Base-by-base conservation (phyloP, 2,888 invertebrate genomes). In the Tetragonula carbonaria region DNA sequence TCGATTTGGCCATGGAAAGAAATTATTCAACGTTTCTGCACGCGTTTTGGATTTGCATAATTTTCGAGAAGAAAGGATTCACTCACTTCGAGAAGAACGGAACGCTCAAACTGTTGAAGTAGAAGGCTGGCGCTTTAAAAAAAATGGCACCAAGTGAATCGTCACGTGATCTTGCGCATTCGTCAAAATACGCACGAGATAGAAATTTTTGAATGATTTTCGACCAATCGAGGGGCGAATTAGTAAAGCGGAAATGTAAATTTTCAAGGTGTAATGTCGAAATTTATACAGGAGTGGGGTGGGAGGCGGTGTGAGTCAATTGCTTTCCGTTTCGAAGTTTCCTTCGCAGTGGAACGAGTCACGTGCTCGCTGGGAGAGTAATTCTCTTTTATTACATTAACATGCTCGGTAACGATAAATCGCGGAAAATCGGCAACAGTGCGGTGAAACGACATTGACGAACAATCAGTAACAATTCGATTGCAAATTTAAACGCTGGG, bases 381-480 rank as follows among this genome's bases (percentile, higher is more conserved):
- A 28, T 68, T 79, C 62, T 6, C 75, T 78, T 84, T 83, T 74
- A 68, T 83, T 80, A 74, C 71, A 77, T 8, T 8, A 38, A 8
- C 38, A 72, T 53, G 71, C 63, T 71, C 83, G 8, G 0, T 8
- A 45, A 45, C 38, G 76, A 71, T 63, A 28, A 28, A 79, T 74
- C 59, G 79, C 62, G 38, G 14, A 33, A 45, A 55, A 28, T 38
- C 33, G 33, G 45, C 63, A 53, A 65, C 53, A 33, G 33, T 33
- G 53, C 38, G 33, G 2, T 38, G 53, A 28, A 62, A 74, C 65
- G 80, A 78, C 74, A 84, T 87, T 78, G 73, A 87, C 33, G 86
- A 84, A 87, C 72, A 82, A 86, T 86, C 67, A 53, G 53, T 57
- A 73, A 73, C 50, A 18, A 74, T 16, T 33, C 16, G 21, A 18